A percentile compares a stretch with the other conserved stretches of the same genome.
phyloP scores from a whole-genome alignment of 1,140 invertebrate species.

The Cyphomyrmex costatus region DNA sequence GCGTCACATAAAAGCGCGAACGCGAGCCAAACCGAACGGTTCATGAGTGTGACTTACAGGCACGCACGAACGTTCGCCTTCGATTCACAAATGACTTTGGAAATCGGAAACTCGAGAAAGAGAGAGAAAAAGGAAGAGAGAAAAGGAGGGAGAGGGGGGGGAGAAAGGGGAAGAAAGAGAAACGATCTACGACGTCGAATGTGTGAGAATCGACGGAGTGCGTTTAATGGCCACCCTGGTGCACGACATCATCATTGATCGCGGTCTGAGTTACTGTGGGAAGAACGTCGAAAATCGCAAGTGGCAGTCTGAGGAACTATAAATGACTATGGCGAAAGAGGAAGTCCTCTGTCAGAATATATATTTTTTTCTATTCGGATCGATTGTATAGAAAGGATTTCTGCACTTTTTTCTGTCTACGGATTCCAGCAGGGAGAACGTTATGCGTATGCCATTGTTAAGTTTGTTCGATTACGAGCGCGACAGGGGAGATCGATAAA shows the following conservation, averaged over 20 bases:
- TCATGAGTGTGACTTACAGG: conserved; percentile 55
- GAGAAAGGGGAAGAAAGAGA: neutral
- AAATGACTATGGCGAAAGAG: conserved; percentile 47
- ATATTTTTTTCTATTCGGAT: neutral
- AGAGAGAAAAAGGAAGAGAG: neutral
- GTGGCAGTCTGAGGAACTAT: conserved; percentile 62
- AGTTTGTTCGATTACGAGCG: neutral
- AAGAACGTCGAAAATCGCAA: conserved; percentile 68
- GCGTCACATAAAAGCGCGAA: conserved; percentile 32
- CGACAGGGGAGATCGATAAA: neutral
- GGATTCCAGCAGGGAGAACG: neutral
- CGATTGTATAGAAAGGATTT: neutral
- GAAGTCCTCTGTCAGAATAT: neutral
- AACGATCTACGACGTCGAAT: conserved; percentile 40
- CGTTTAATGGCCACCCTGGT: conserved; percentile 69
- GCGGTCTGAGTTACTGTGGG: conserved; percentile 71
- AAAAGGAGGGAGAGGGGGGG: neutral
- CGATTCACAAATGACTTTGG: conserved; percentile 37
- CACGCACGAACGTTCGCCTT: conserved; percentile 38
- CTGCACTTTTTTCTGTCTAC: neutral
- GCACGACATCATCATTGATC: conserved; percentile 59
- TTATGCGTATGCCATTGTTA: neutral
- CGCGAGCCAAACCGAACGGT: conserved; percentile 15
- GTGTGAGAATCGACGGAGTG: conserved; percentile 72
- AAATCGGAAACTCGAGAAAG: conserved; percentile 47